These are phyloP conservation scores for Tineola bisselliella DNA, from an alignment of 2,888 invertebrate species.

Conservation along the genomic window DNA sequence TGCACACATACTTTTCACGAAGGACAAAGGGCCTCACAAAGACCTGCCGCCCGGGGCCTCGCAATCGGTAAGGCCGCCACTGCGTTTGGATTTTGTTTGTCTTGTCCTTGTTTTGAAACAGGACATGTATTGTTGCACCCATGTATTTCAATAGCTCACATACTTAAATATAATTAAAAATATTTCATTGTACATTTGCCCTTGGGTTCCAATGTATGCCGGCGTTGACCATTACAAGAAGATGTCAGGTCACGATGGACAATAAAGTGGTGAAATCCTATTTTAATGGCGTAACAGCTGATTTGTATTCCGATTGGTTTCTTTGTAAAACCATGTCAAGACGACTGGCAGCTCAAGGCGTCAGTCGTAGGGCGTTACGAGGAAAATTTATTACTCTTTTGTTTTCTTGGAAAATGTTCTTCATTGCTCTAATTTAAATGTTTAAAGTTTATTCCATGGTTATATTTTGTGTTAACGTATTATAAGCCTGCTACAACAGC, in stretches of 20 bases:
- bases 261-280: slow-evolving; percentile 62
- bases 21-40: too few species aligned
- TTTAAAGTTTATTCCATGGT: too few species aligned
- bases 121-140: too few species aligned
- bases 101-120: too few species aligned
- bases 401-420: background rate
- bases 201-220: background rate
- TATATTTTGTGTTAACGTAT: too few species aligned
- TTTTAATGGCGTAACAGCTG: slow-evolving; percentile 46
- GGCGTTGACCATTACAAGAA: background rate
- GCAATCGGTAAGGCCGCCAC: too few species aligned
- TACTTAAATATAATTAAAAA: too few species aligned
- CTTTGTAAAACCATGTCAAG: slow-evolving; percentile 67
- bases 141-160: too few species aligned
- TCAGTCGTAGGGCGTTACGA: slow-evolving; percentile 27
- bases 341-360: slow-evolving; percentile 49
- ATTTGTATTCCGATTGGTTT: slow-evolving; percentile 57
- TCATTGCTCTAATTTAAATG: background rate
- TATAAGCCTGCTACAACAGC: too few species aligned
- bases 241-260: slow-evolving; percentile 40
- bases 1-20: too few species aligned
- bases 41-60: too few species aligned
- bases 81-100: too few species aligned
- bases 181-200: background rate
- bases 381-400: slow-evolving; percentile 46